Evolutionary conservation across 2,888 invertebrate genomes (phyloP).

Genomic region (Apodemia duryi): DNA sequence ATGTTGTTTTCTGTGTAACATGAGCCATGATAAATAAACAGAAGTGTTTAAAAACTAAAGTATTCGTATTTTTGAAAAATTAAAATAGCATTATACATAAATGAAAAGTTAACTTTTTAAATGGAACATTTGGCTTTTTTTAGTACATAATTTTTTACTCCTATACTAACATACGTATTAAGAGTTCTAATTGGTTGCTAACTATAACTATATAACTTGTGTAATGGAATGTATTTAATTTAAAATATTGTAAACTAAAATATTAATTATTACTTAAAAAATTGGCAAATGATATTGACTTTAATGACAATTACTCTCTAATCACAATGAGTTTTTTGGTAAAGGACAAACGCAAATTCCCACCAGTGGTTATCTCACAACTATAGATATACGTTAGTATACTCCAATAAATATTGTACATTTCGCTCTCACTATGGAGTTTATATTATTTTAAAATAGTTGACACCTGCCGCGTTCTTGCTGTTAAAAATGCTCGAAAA

Average conservation of each 20-base stretch:
- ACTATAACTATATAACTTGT: not conserved
- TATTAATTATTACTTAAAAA: no score
- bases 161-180: not conserved
- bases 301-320: no score
- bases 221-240: not conserved
- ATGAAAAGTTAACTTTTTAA: not conserved
- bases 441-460: no score
- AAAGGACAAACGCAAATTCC: no score
- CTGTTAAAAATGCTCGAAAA: no score
- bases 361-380: no score
- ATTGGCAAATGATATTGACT: no score
- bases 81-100: not conserved
- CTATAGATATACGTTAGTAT: no score
- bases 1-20: not conserved
- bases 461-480: no score
- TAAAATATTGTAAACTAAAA: not conserved
- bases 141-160: not conserved
- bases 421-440: no score
- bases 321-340: no score
- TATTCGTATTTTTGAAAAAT: not conserved
- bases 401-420: no score
- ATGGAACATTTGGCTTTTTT: not conserved
- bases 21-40: slow-evolving; percentile 6
- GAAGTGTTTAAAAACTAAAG: not conserved
- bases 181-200: not conserved